Base-by-base conservation (phyloP, 2,797 vertebrate genomes). In the Poeciliopsis turneri region DNA sequence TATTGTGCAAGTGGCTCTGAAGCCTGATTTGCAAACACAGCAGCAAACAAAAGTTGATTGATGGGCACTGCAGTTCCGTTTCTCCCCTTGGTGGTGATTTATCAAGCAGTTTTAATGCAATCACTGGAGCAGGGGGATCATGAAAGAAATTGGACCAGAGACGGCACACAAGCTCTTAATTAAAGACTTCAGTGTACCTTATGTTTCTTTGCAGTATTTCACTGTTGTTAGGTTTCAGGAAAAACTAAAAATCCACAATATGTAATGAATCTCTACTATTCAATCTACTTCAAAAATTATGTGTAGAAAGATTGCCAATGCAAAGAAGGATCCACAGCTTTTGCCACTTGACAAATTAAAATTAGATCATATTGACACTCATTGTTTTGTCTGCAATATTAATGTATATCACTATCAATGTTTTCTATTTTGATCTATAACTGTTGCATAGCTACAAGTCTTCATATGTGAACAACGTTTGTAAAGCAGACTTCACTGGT, bases 41-140 rank as follows among this genome's bases (percentile, higher is more conserved):
- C 10, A 46, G 46, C 12, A 46, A 82, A 15, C 43, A 78, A 3
- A 10, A 49, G 23, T 55, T 75, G 47, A 77, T 76, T 72, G 11
- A 81, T 68, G 36, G 28, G 16, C 3, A 36, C 43, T 83, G n/a
- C n/a, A 30, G 30, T 20, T 43, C 41, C 16, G 13, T 12, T 46
- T 30, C 16, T 75, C 11, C 28, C 43, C 33, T n/a, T 59, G 57
- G 25, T 59, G 13, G 25, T 28, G 57, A 82, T 84, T 71, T 74
- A 73, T 82, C 49, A 77, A 23, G 61, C 5, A 30, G 11, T 57
- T 41, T 39, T 69, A 57, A 53, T 74, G 30, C 55, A 73, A 66
- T 79, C 51, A 72, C 43, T 70, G 45, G 15, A 57, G 33, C 59
- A 68, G 55, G 36, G 43, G 76, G 57, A 71, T 57, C 23, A 18